Percentiles rank a stretch among this genome's conserved stretches.
Evolutionary conservation across 1,140 invertebrate species (phyloP).

Genomic region (Brachionus rubens): DNA sequence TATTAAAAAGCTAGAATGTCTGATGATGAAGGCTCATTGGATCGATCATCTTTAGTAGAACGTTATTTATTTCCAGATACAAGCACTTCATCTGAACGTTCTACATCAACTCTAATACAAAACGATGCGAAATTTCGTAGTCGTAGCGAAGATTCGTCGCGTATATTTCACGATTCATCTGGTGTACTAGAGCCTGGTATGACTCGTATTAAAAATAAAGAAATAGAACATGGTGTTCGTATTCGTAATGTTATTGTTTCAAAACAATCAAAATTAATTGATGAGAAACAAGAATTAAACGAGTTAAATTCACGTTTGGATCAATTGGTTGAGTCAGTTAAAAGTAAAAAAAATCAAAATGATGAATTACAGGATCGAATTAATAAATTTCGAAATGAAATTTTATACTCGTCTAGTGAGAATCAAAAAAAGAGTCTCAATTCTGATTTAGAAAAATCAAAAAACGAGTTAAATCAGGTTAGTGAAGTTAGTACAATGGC

Average conservation of each 20-base stretch:
- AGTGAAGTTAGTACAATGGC: constrained; percentile 37
- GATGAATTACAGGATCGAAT: constrained; percentile 24
- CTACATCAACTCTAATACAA: not conserved
- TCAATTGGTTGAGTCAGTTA: constrained; percentile 32
- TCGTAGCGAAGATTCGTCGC: not conserved
- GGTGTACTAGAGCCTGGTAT: not conserved
- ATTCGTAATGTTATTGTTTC: not conserved
- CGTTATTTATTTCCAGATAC: not conserved
- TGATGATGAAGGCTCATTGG: constrained; percentile 26
- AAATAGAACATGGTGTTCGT: constrained; percentile 31
- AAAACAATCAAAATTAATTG: not conserved
- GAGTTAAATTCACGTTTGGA: constrained; percentile 32
- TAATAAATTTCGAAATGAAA: constrained; percentile 13
- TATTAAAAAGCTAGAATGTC: constrained; percentile 10
- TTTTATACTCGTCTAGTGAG: not conserved
- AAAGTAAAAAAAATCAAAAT: constrained; percentile 26
- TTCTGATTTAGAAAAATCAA: not conserved
- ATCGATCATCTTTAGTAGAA: not conserved
- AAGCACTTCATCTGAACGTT: not conserved
- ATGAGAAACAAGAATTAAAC: constrained; percentile 32
- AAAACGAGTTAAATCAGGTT: not conserved
- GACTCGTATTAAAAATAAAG: not conserved
- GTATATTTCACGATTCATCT: not conserved
- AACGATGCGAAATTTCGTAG: not conserved
- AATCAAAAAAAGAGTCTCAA: not conserved